phyloP scores from a whole-genome alignment of 2,797 vertebrate genomes.

The Ptychadena robeensis region DNA sequence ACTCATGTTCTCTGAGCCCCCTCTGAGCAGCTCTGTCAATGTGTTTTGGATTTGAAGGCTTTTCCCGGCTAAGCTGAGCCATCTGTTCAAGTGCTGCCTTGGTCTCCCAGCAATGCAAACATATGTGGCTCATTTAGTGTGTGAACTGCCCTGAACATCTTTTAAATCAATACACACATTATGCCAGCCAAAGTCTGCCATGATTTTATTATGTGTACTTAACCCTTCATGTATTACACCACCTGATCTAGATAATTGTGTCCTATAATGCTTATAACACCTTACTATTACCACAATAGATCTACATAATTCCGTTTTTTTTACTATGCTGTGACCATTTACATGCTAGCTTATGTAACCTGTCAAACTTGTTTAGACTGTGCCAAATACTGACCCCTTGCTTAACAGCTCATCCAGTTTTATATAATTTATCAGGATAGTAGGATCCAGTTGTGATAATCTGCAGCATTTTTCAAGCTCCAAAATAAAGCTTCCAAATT shows the following conservation, averaged over 20 bases:
- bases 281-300: background rate
- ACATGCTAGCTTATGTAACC: background rate
- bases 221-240: conserved; percentile 34
- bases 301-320: conserved; percentile 8
- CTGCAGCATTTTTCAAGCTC: background rate
- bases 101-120: conserved; percentile 56
- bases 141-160: conserved; percentile 54
- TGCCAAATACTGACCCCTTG: background rate
- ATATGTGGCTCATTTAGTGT: conserved; percentile 59
- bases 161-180: conserved; percentile 59
- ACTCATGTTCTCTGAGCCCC: conserved; percentile 33
- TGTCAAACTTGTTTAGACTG: background rate
- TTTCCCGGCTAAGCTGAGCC: conserved; percentile 61
- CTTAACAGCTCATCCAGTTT: background rate
- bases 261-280: background rate
- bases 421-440: background rate
- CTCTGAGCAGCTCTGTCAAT: conserved; percentile 53
- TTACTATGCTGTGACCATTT: background rate
- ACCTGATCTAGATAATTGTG: background rate
- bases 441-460: background rate
- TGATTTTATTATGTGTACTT: conserved; percentile 49
- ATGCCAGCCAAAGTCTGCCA: conserved; percentile 56
- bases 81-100: conserved; percentile 56
- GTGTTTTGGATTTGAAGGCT: conserved; percentile 60
- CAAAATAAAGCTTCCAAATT: background rate